phyloP scores from a whole-genome alignment of 2,113 vertebrate genomes.

The Salvelinus sp. region DNA sequence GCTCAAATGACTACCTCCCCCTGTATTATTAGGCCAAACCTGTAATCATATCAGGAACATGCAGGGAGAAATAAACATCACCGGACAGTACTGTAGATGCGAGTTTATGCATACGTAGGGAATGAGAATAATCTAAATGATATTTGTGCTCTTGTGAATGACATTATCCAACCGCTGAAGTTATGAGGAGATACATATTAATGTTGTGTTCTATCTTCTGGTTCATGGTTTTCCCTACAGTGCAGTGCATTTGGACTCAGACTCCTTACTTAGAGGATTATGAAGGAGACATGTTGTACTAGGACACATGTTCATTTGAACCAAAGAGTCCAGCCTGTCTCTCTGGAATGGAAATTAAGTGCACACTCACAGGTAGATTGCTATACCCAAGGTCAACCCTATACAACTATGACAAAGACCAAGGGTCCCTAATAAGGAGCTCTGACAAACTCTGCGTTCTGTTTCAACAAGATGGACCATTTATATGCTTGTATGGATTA shows the following conservation, averaged over 20 bases:
- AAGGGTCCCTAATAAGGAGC: too few relatives aligned
- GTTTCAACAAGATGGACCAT: too few relatives aligned
- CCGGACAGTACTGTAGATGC: not conserved
- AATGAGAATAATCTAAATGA: too few relatives aligned
- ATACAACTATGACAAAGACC: too few relatives aligned
- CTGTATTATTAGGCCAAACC: slow-evolving; percentile 54
- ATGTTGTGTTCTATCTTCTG: not conserved
- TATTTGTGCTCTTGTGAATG: not conserved
- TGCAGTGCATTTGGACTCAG: not conserved
- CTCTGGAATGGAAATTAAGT: not conserved
- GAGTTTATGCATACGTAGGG: not conserved
- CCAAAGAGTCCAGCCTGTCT: not conserved
- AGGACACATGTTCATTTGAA: slow-evolving; percentile 17
- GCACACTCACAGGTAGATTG: too few relatives aligned
- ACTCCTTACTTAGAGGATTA: not conserved
- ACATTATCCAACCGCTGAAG: not conserved
- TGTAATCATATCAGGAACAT: slow-evolving; percentile 44
- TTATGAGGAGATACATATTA: not conserved
- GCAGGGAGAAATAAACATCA: slow-evolving; percentile 31
- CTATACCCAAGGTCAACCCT: too few relatives aligned
- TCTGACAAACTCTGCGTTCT: too few relatives aligned
- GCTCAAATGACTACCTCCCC: slow-evolving; percentile 56
- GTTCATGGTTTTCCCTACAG: not conserved
- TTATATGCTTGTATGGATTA: too few relatives aligned
- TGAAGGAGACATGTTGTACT: not conserved